Evolutionary conservation across 1,140 invertebrate genomes (phyloP), one percentile per base, ranked within the genome.

Genomic region (Papilio polytes): DNA sequence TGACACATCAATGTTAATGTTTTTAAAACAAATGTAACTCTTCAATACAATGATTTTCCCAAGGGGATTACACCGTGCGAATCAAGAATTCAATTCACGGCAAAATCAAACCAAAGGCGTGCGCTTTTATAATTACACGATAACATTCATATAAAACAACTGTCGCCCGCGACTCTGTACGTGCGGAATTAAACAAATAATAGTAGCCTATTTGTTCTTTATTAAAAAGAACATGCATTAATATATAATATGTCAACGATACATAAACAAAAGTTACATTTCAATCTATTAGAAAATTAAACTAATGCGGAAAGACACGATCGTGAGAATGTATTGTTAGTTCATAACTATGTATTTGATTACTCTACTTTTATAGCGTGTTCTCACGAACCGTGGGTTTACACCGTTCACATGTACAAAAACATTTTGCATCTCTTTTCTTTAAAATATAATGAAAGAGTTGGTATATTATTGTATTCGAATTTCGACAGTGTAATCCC

Each of bases 31-130:
- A 18, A 66, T 15, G 22, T 66, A 13, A 66, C 12, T 26, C 59
- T 66, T 13, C 12, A 66, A 66, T 66, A 4, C 63, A 66, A 26
- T 26, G 22, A 31, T 66, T 31, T 66, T 66, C 63, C 63, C 63
- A 66, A 31, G 22, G 10, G 63, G 12, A 12, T 31, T 31, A 26
- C 12, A 15, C 12, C 22, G 63, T 31, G 63, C 26, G 63, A 66
- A 66, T 15, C 13, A 66, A 66, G 63, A 66, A 66, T 66, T 66
- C 63, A 31, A 66, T 31, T 66, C 63, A 66, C 26, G 63, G 3
- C 22, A 13, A 31, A 10, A 66, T 66, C 63, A 66, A 66, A 66
- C 63, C 63, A 66, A 66, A 66, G 26, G 22, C 63, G 26, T 31
- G 63, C 26, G 12, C 56, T 3, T 66, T 31, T 66, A 66, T 66